Base-by-base conservation (phyloP, 2,888 invertebrate genomes). In the Ecliptopera silaceata region DNA sequence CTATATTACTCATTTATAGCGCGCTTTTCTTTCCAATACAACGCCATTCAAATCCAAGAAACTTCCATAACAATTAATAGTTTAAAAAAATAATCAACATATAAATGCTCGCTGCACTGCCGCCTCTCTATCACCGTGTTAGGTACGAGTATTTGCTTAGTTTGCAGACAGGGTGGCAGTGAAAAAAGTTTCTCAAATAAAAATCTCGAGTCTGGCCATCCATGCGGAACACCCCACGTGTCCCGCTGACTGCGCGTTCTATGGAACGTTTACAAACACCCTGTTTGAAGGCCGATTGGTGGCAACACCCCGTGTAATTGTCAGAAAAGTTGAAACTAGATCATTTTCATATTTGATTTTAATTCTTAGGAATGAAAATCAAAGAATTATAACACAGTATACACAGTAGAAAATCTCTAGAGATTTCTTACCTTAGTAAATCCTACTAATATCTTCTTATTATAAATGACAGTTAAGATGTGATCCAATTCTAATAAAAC, bases 131-230 rank as follows among this genome's bases (percentile, higher is more conserved):
- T 53, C 60, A 52, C 63, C 70, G 17, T 11, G 20, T 15, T 75
- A 78, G n/a, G n/a, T n/a, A n/a, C n/a, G n/a, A n/a, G 80, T 88
- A 84, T 88, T 88, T 89, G 88, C 88, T 85, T 86, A 87, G 87
- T 85, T 81, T 68, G 88, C 88, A 88, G 88, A 88, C 89, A 75
- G 88, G 87, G 85, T 83, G 85, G 82, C 69, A 70, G 73, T 73
- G 78, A 77, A 84, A 88, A 88, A 88, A 88, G 85, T 86, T 86
- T 76, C 77, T 86, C 84, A 86, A 88, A 89, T 85, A 87, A 86
- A 87, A 88, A 85, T 82, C 84, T 84, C 75, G 70, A 76, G 73
- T 74, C 76, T 69, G 68, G 70, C 73, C 74, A 73, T 74, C 79
- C 75, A 70, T 74, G 77, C 77, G 81, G 69, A 75, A 71, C 80